These are phyloP conservation scores for Tupiocoris notatus DNA, from an alignment of 2,888 invertebrate genomes.

Conservation along the genomic window DNA sequence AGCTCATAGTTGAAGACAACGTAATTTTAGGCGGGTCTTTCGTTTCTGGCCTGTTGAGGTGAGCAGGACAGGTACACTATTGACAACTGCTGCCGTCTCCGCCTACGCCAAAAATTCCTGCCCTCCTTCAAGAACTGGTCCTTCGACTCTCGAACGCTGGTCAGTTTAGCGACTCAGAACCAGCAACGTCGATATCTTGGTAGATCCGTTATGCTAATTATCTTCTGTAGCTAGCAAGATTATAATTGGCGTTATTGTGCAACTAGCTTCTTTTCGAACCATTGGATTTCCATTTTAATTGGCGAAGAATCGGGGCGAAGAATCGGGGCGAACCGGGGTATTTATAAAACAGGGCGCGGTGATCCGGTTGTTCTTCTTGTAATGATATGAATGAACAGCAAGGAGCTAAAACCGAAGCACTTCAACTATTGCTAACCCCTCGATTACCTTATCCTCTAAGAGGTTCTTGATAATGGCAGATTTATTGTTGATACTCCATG, in stretches of 20 bases:
- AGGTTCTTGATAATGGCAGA: no score
- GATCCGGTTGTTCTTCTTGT: neutral
- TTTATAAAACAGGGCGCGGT: neutral
- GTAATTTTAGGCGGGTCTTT: constrained; percentile 1
- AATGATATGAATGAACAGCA: neutral
- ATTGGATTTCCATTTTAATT: neutral
- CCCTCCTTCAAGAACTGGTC: neutral
- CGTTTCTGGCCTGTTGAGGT: neutral
- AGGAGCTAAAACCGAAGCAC: no score
- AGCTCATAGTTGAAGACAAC: no score
- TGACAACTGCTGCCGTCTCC: neutral
- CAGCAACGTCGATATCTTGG: neutral
- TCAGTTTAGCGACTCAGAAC: neutral
- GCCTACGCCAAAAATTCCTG: neutral
- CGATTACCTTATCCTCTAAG: no score
- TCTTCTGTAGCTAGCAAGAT: neutral
- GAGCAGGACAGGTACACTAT: neutral
- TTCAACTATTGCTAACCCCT: no score
- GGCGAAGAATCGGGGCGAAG: neutral
- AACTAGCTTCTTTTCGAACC: neutral
- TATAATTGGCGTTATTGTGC: neutral
- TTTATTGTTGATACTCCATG: no score
- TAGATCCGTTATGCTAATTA: neutral
- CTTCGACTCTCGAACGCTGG: neutral
- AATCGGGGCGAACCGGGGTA: neutral